Percentiles rank a stretch among this genome's conserved stretches.
These are phyloP conservation scores for Haemorhous mexicanus DNA, from an alignment of 2,113 vertebrate genomes.

Conservation along the genomic window DNA sequence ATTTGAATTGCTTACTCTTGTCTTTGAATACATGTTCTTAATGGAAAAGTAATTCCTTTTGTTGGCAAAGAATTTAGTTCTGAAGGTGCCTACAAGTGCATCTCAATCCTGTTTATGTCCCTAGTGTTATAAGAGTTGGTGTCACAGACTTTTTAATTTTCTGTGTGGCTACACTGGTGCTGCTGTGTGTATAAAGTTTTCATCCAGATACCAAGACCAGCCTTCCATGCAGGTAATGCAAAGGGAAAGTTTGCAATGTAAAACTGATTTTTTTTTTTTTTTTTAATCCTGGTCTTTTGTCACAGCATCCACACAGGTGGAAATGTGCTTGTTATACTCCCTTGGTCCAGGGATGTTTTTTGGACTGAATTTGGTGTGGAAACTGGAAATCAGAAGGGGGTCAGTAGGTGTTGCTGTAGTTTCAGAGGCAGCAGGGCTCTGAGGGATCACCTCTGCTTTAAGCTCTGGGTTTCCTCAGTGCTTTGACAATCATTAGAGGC, in stretches of 20 bases:
- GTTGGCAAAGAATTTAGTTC: background rate
- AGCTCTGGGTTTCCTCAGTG: background rate
- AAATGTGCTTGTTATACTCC: background rate
- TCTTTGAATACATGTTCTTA: background rate
- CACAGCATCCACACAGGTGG: background rate
- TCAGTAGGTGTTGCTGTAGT: background rate
- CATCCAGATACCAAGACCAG: background rate
- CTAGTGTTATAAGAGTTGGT: background rate
- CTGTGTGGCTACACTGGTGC: background rate
- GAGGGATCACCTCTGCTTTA: background rate
- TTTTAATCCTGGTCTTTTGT: background rate
- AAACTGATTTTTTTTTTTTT: background rate
- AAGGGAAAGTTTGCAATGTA: background rate
- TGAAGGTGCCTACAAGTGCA: accelerated
- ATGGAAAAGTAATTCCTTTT: background rate
- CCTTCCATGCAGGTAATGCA: background rate
- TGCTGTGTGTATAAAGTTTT: background rate
- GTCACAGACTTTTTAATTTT: background rate
- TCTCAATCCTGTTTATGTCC: background rate
- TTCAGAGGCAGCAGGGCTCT: background rate
- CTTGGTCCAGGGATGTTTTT: background rate
- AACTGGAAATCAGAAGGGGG: background rate
- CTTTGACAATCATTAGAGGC: background rate
- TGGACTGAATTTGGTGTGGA: background rate
- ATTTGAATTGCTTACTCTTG: background rate